Evolutionary conservation across 2,888 invertebrate genomes (phyloP).

Genomic region (Piscicola geometra): DNA sequence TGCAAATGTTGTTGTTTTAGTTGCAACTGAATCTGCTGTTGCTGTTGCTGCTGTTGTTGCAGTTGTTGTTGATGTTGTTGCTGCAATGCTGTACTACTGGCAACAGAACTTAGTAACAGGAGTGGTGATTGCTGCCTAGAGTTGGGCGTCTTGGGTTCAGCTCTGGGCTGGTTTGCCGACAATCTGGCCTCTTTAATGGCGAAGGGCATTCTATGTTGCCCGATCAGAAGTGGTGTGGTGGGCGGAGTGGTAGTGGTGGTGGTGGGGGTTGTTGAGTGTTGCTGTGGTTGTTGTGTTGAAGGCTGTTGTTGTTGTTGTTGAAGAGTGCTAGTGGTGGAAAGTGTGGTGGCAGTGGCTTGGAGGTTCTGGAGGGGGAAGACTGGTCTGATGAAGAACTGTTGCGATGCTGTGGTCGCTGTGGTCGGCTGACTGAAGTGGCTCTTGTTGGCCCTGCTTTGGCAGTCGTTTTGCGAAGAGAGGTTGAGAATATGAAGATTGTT

Average conservation of each 20-base stretch:
- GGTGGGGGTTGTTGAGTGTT: no score
- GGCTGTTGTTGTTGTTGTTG: slow-evolving; percentile 44
- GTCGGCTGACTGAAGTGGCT: background rate
- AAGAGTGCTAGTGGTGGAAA: slow-evolving; percentile 43
- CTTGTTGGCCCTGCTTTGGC: background rate
- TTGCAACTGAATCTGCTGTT: slow-evolving; percentile 18
- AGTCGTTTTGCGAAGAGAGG: background rate
- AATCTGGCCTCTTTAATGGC: slow-evolving; percentile 43
- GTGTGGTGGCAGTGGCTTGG: slow-evolving; percentile 44
- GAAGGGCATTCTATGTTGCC: slow-evolving; percentile 50
- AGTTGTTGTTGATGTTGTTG: slow-evolving; percentile 23
- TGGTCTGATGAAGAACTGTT: background rate
- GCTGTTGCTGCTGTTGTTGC: slow-evolving; percentile 26
- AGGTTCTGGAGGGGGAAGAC: slow-evolving; percentile 45
- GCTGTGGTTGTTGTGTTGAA: slow-evolving; percentile 26
- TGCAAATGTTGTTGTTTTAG: slow-evolving; percentile 24
- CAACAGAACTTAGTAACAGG: background rate
- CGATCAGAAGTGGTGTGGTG: slow-evolving; percentile 34
- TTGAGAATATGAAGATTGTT: background rate
- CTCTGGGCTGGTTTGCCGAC: slow-evolving; percentile 58
- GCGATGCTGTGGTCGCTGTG: background rate
- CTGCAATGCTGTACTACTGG: slow-evolving; percentile 10
- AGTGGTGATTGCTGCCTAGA: slow-evolving; percentile 19
- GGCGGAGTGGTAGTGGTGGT: slow-evolving; percentile 44
- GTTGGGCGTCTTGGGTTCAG: slow-evolving; percentile 56